These are phyloP conservation scores for Conops quadrifasciatus DNA, from an alignment of 2,888 invertebrate genomes.

Conservation along the genomic window DNA sequence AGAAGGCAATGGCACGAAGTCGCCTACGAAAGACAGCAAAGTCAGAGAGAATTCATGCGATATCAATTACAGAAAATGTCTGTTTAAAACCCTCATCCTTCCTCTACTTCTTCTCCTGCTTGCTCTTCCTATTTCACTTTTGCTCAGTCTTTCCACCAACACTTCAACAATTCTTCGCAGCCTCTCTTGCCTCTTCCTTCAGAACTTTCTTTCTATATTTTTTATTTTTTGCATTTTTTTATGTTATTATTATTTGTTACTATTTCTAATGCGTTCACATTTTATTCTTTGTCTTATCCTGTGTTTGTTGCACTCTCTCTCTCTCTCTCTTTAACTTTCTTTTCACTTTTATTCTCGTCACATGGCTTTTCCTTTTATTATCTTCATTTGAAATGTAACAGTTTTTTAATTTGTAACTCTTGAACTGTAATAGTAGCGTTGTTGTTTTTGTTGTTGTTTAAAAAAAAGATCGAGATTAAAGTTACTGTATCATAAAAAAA, in stretches of 20 bases:
- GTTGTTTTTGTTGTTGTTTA: background rate
- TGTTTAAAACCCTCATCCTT: background rate
- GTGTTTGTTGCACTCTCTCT: background rate
- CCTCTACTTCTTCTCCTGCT: background rate
- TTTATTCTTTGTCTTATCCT: slow-evolving; percentile 2
- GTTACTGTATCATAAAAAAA: slow-evolving; percentile 19
- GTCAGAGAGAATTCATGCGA: slow-evolving; percentile 21
- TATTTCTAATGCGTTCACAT: background rate
- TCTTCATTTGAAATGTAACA: slow-evolving; percentile 21
- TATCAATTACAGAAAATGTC: slow-evolving; percentile 30
- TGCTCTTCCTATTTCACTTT: background rate
- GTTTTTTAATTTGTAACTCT: slow-evolving; percentile 31
- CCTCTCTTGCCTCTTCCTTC: background rate
- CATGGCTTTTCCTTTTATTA: slow-evolving; percentile 1
- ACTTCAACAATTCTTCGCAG: background rate
- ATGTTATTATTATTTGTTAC: background rate
- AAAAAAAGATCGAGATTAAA: background rate
- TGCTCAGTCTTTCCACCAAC: background rate
- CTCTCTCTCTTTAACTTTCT: slow-evolving; percentile 1
- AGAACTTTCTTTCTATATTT: background rate
- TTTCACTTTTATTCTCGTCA: background rate
- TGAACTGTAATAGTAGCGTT: slow-evolving; percentile 16
- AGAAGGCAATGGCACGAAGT: background rate
- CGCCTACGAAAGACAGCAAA: background rate
- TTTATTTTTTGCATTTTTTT: background rate